A percentile compares a stretch with the other conserved stretches of the same genome.
phyloP scores from a whole-genome alignment of 2,888 invertebrate genomes.

The Icerya purchasi region DNA sequence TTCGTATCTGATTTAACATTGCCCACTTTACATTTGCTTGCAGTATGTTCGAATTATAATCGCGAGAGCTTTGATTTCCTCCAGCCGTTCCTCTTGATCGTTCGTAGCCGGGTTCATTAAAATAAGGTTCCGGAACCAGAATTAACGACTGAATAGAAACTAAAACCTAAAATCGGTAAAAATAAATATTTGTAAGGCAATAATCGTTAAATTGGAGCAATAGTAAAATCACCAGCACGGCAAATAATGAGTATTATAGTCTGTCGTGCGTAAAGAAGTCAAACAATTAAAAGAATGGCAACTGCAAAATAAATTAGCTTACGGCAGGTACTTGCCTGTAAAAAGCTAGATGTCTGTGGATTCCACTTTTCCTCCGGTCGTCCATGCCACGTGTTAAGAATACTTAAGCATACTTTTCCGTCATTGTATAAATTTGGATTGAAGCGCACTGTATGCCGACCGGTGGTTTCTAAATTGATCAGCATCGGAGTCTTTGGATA shows the following conservation, averaged over 20 bases:
- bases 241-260: no score
- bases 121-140: conserved; percentile 79
- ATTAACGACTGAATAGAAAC: conserved; percentile 84
- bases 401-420: conserved; percentile 85
- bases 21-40: conserved; percentile 91
- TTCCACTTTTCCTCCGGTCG: conserved; percentile 86
- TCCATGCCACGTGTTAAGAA: conserved; percentile 91
- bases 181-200: no score
- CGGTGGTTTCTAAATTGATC: conserved; percentile 77
- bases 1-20: conserved; percentile 78
- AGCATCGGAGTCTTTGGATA: conserved; percentile 68
- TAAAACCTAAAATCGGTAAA: conserved; percentile 54
- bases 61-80: conserved; percentile 71
- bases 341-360: conserved; percentile 80
- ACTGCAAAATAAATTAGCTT: no score
- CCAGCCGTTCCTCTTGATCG: conserved; percentile 68
- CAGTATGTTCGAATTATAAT: conserved; percentile 87
- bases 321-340: no score
- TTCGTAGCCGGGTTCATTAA: conserved; percentile 88
- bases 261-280: no score
- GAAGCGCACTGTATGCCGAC: conserved; percentile 68
- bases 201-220: no score
- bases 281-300: no score
- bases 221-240: no score
- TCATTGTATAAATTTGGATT: conserved; percentile 88